phyloP scores from a whole-genome alignment of 1,140 invertebrate genomes.

The Bombus polaris region DNA sequence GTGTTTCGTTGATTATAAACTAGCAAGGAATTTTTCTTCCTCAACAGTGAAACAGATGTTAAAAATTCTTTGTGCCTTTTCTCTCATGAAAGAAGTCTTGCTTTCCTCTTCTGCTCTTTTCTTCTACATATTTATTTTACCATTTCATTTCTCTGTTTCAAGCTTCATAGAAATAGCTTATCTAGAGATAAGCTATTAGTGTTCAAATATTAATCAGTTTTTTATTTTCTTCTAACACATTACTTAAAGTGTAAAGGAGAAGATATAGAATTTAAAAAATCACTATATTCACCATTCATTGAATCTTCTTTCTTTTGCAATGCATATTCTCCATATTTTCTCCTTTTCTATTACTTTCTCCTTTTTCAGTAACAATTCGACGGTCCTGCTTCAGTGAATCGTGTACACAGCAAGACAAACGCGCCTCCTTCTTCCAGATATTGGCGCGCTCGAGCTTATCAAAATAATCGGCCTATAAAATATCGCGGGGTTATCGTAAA shows the following conservation, averaged over 20 bases:
- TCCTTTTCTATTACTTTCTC: neutral
- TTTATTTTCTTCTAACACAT: neutral
- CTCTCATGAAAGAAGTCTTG: neutral
- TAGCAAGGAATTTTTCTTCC: no score
- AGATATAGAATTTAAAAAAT: neutral
- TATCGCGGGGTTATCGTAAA: conserved; percentile 36
- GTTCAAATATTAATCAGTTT: neutral
- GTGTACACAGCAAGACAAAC: conserved; percentile 1
- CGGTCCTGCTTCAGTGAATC: conserved; percentile 22
- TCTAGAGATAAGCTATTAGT: neutral
- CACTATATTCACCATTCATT: neutral
- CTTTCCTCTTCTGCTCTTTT: neutral
- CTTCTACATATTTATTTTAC: neutral
- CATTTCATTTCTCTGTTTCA: neutral
- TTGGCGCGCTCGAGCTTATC: neutral
- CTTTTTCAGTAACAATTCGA: neutral
- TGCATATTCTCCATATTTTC: neutral
- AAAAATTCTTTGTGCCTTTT: neutral
- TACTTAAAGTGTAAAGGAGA: neutral
- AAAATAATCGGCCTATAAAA: conserved; percentile 40
- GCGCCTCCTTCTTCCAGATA: neutral
- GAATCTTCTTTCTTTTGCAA: neutral
- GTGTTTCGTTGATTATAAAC: neutral
- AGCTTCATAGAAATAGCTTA: neutral
- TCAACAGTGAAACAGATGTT: neutral